Evolutionary conservation across 2,888 invertebrate genomes (phyloP).

Genomic region (Drymonia ruficornis): DNA sequence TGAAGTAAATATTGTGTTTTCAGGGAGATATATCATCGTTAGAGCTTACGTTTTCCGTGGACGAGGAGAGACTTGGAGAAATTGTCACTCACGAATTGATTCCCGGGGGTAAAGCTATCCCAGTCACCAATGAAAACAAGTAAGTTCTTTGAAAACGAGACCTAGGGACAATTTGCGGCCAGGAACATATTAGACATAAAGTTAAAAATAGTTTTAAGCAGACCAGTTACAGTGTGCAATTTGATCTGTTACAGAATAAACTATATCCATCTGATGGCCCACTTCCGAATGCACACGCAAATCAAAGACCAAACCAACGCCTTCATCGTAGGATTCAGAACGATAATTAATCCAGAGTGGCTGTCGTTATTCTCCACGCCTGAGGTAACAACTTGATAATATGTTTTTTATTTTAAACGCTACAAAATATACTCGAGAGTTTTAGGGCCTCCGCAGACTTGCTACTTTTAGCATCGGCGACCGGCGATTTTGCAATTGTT

Average conservation of each 20-base stretch:
- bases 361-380: conserved; percentile 97
- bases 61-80: conserved; percentile 97
- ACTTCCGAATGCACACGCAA: conserved; percentile 99
- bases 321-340: conserved; percentile 98
- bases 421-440: too few relatives aligned
- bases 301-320: conserved; percentile 98
- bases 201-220: too few relatives aligned
- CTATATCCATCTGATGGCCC: conserved; percentile 99
- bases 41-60: conserved; percentile 98
- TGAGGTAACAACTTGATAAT: conserved; percentile 84
- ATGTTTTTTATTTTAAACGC: too few relatives aligned
- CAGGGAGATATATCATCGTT: conserved; percentile 95
- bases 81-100: conserved; percentile 97
- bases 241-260: conserved; percentile 90
- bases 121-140: conserved; percentile 99
- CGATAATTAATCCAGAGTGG: conserved; percentile 98
- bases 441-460: too few relatives aligned
- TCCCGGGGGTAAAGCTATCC: conserved; percentile 96
- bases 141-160: conserved; percentile 64
- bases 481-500: too few relatives aligned
- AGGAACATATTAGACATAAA: too few relatives aligned
- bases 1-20: too few relatives aligned
- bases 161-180: too few relatives aligned
- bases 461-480: too few relatives aligned
- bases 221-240: too few relatives aligned